phyloP scores from a whole-genome alignment of 2,797 vertebrate species.

The Malacoraja senta region DNA sequence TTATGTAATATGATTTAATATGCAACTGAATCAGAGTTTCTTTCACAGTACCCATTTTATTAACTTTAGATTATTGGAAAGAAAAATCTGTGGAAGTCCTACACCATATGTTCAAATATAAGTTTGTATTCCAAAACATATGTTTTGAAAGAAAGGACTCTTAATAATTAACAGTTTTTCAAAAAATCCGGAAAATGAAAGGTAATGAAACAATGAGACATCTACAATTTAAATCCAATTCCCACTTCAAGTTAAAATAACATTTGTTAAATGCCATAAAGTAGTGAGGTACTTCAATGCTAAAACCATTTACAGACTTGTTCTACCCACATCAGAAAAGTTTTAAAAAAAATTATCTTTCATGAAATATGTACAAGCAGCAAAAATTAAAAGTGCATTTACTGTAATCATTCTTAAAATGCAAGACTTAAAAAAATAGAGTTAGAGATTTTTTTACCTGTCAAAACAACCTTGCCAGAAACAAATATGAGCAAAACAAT shows the following conservation, averaged over 20 bases:
- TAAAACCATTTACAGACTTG: neutral
- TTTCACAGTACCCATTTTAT: neutral
- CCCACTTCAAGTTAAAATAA: too few relatives aligned
- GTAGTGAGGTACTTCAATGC: neutral
- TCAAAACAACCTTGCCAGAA: slow-evolving; percentile 94
- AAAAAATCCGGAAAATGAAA: neutral
- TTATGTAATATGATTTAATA: neutral
- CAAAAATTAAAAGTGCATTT: neutral
- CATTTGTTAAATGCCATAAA: neutral
- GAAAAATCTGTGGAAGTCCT: neutral
- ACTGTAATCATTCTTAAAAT: neutral
- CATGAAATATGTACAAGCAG: neutral
- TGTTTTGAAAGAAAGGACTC: neutral
- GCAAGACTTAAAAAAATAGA: neutral
- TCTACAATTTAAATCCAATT: neutral
- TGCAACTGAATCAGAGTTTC: neutral
- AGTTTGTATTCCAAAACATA: neutral
- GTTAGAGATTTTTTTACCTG: slow-evolving; percentile 63
- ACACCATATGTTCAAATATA: neutral
- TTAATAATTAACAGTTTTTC: neutral
- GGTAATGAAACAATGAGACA: too few relatives aligned
- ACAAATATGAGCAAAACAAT: slow-evolving; percentile 93
- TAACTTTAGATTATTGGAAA: neutral
- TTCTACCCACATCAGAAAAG: neutral
- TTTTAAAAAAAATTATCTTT: neutral